Percentiles rank a stretch among this genome's conserved stretches.
Evolutionary conservation across 2,113 vertebrate species (phyloP).

Genomic region (Amblyornis subalaris): DNA sequence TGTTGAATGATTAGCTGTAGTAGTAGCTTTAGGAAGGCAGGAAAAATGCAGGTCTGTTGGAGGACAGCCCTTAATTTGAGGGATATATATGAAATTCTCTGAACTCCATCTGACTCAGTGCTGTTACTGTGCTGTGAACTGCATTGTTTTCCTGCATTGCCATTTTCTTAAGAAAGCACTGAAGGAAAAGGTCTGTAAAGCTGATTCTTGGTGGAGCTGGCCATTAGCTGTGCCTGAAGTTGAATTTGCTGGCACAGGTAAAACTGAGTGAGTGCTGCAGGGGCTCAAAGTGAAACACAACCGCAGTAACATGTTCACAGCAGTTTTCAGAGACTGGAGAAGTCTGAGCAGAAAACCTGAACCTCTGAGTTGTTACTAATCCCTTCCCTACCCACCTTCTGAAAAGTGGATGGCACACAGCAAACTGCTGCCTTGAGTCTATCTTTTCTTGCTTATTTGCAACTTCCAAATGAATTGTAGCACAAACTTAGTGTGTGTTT

Average conservation of each 20-base stretch:
- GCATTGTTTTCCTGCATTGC: neutral
- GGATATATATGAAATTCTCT: neutral
- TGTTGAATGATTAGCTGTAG: neutral
- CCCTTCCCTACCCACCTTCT: neutral
- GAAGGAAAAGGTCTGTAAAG: neutral
- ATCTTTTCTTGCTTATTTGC: neutral
- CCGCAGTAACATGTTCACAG: neutral
- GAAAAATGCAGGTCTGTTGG: neutral
- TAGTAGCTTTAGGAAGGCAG: neutral
- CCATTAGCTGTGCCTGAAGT: neutral
- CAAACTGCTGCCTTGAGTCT: neutral
- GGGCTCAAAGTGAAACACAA: neutral
- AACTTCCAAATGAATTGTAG: neutral
- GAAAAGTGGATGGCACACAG: neutral
- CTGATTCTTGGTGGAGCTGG: neutral
- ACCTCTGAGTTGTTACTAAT: neutral
- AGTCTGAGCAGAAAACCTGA: neutral
- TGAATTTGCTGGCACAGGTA: neutral
- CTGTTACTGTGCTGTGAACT: neutral
- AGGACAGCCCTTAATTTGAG: neutral
- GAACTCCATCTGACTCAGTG: neutral
- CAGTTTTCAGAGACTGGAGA: neutral
- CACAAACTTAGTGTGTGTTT: neutral
- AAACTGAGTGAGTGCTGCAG: neutral
- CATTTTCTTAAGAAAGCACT: neutral